Evolutionary conservation across 2,113 vertebrate species (phyloP).

Genomic region (Pangasianodon gigas): DNA sequence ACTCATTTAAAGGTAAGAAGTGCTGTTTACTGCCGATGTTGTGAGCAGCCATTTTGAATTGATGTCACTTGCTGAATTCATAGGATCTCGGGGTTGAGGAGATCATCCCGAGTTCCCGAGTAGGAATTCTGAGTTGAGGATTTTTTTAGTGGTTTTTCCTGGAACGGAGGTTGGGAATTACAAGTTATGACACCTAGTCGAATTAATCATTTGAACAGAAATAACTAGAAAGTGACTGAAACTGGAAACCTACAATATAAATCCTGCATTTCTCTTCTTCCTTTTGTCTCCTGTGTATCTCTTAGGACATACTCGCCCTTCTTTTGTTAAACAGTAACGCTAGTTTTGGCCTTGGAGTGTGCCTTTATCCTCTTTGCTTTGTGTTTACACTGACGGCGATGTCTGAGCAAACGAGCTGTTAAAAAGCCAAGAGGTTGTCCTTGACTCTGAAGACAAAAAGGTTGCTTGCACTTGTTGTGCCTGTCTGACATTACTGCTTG

Average conservation of each 20-base stretch:
- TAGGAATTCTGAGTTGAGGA: not conserved
- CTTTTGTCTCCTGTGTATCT: not conserved
- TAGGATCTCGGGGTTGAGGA: not conserved
- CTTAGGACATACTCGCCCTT: not conserved
- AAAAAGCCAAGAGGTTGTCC: conserved; percentile 19
- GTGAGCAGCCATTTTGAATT: not conserved
- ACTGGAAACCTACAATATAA: not conserved
- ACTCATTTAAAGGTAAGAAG: not conserved
- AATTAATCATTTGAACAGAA: not conserved
- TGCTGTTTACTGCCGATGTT: not conserved
- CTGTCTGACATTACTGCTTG: conserved; percentile 34
- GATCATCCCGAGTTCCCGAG: accelerated
- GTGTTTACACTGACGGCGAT: conserved; percentile 50
- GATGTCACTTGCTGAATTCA: no score
- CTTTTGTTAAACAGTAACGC: not conserved
- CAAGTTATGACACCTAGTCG: not conserved
- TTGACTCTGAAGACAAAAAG: conserved; percentile 38
- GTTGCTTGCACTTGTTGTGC: not conserved
- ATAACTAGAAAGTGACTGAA: not conserved
- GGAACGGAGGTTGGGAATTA: not conserved
- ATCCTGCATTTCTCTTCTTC: not conserved
- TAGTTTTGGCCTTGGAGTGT: not conserved
- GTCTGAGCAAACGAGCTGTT: conserved; percentile 53
- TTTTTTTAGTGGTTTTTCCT: not conserved
- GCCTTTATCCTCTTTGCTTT: conserved; percentile 48